Base-by-base conservation (phyloP, 2,888 invertebrate genomes). In the Pyrrhosoma nymphula region DNA sequence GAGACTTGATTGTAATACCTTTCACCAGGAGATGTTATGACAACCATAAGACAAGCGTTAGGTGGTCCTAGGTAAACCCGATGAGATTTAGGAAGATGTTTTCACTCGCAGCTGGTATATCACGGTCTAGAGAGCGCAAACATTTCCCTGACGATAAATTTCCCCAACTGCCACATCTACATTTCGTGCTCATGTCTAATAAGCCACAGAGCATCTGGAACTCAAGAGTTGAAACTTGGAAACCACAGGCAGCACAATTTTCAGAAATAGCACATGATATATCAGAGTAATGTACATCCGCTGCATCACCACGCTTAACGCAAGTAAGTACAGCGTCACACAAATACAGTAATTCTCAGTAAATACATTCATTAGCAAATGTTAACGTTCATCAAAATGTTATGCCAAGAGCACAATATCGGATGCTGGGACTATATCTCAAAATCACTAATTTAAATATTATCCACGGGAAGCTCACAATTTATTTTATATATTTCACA, bases 171-270 rank as follows among this genome's bases (percentile, higher is more conserved):
- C n/a, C 69, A 69, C 26, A n/a, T 69, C 69, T 69, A 69, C 26
- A 69, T 69, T 69, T 69, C 69, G n/a, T 69, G n/a, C n/a, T 69
- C 69, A 69, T n/a, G 69, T n/a, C 69, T 69, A 69, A 69, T 69
- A 69, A 26, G 69, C 69, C 69, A 69, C 69, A 69, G 69, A 69
- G n/a, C 69, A 69, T 69, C 69, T 69, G 69, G 8, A 69, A n/a
- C 69, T 69, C 69, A n/a, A n/a, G 69, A 69, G n/a, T n/a, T n/a
- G 69, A n/a, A 69, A 69, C 69, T 69, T 69, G 10, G 69, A 69
- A 69, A 69, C 69, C 69, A 69, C 69, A 69, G 14, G n/a, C 10
- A n/a, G n/a, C 69, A 69, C 69, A n/a, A 69, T 69, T 69, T 69
- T n/a, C 69, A 12, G 23, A 69, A 69, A 26, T 69, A 26, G n/a